phyloP scores from a whole-genome alignment of 2,797 vertebrate species.

The Dicrostonyx torquatus region DNA sequence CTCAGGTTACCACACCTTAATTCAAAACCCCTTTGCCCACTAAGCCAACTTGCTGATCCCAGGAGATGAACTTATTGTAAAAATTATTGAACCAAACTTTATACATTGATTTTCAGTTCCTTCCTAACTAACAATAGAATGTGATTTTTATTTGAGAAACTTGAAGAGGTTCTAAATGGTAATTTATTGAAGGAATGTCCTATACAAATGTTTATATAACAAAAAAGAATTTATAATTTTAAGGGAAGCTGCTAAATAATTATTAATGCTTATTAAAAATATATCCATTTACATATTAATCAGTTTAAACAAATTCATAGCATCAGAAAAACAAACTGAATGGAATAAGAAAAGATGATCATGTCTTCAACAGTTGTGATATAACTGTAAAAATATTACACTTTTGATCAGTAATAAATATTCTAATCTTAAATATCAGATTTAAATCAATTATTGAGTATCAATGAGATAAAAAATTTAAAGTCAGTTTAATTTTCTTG shows the following conservation, averaged over 20 bases:
- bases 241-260: background rate
- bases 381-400: background rate
- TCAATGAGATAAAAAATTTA: background rate
- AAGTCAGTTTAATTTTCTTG: background rate
- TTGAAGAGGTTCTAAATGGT: background rate
- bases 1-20: background rate
- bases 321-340: background rate
- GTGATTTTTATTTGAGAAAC: background rate
- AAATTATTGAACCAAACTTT: background rate
- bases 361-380: conserved; percentile 3
- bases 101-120: background rate
- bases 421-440: background rate
- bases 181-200: background rate
- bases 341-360: background rate
- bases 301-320: background rate
- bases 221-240: background rate
- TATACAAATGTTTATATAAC: background rate
- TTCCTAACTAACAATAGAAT: background rate
- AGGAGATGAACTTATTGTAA: background rate
- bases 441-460: conserved; percentile 29
- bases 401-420: background rate
- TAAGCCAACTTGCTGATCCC: background rate
- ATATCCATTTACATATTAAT: background rate
- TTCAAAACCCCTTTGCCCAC: background rate
- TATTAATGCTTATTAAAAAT: conserved; percentile 1